Evolutionary conservation across 2,797 vertebrate species (phyloP), one percentile per base, ranked within the genome.

Genomic region (Enteromius argenteus): DNA sequence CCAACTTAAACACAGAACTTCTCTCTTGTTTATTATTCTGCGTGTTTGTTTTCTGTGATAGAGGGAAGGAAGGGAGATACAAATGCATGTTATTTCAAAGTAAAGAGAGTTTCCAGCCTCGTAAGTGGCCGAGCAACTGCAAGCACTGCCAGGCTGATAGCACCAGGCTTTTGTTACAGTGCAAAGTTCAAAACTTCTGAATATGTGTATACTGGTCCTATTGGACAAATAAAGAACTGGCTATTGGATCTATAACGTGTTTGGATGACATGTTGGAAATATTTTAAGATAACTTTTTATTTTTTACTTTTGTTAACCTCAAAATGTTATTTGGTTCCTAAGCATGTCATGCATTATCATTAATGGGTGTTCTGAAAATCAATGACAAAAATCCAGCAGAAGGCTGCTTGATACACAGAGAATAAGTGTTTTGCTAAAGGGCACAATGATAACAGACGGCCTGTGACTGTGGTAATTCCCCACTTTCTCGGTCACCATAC

Each of bases 1-100:
- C 88, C 81, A 86, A 74, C 42, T 68, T 58, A 86, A 83, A 80
- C 80, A 84, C 27, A 72, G 58, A 81, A 78, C 80, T 76, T 62
- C 71, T 46, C 49, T 85, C 37, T 56, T 53, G 19, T 88, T 82
- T 78, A 74, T 85, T 81, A 72, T 84, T n/a, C 37, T 35, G 62
- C 49, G 9, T 69, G 32, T 87, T 87, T 87, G 64, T 78, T 81
- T 84, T 81, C 67, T 67, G 79, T 78, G 66, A 83, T 42, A 39
- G 49, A 51, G 58, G 35, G 15, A 53, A 44, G 49, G 56, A 68
- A 44, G 23, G 35, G 79, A 81, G 60, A 74, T n/a, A 78, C 27
- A 15, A 23, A 35, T 8, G 23, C 30, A 30, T 3, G 2, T 49
- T 67, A 73, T 68, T 78, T 69, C 74, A 46, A 53, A 60, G 23